Percentiles rank a stretch among this genome's conserved stretches.
Evolutionary conservation across 2,888 invertebrate species (phyloP).

Genomic region (Sylvicola cinctus): DNA sequence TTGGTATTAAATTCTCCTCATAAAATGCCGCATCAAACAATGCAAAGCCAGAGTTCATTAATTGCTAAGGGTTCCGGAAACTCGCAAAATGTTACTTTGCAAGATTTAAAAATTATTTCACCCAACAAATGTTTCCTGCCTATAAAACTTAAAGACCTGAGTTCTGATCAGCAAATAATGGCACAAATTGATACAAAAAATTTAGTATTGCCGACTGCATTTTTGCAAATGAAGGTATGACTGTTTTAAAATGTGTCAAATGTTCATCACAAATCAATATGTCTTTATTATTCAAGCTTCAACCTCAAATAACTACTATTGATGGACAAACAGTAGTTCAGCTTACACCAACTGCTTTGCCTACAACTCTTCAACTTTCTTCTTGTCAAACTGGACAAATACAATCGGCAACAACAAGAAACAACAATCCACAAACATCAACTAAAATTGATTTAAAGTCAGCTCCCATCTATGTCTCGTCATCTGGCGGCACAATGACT

Average conservation of each 20-base stretch:
- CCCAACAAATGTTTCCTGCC: constrained; percentile 20
- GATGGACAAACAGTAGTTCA: constrained; percentile 26
- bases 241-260: too few species aligned
- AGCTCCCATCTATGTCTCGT: not conserved
- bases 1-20: constrained; percentile 16
- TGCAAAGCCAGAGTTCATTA: constrained; percentile 10
- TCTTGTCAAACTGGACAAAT: constrained; percentile 14
- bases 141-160: constrained; percentile 23
- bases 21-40: constrained; percentile 9
- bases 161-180: constrained; percentile 23
- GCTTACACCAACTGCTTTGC: constrained; percentile 21
- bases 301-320: constrained; percentile 23
- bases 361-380: constrained; percentile 21
- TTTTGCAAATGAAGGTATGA: constrained; percentile 27
- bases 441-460: too few species aligned
- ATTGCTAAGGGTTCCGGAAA: too few species aligned
- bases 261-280: too few species aligned
- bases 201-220: constrained; percentile 22
- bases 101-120: constrained; percentile 9
- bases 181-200: constrained; percentile 25
- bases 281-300: too few species aligned
- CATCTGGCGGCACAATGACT: not conserved
- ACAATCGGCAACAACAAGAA: constrained; percentile 5
- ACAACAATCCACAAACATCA: too few species aligned
- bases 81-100: constrained; percentile 17